Base-by-base conservation (phyloP, 2,797 vertebrate genomes). In the Tapera naevia region DNA sequence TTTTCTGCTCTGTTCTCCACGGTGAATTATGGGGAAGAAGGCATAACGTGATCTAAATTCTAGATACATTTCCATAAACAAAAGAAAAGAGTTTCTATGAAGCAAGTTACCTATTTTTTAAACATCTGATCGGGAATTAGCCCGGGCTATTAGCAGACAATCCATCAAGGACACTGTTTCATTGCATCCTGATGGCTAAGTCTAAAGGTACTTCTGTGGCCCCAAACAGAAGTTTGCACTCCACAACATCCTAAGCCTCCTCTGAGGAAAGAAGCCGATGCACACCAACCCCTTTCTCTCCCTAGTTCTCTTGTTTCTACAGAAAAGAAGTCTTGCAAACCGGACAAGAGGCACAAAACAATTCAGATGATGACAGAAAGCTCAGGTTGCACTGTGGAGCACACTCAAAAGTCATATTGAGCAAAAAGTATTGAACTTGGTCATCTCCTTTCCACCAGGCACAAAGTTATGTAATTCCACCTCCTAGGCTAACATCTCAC, bases 371-470 rank as follows among this genome's bases (percentile, higher is more conserved):
- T 70, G 39, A 35, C 39, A 89, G 50, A 61, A 30, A 57, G 13
- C 11, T 24, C 51, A 60, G 32, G 48, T 9, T 71, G 32, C 5
- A 5, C 24, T 23, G 7, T 23, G 18, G 24, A 54, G 17, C 7
- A 5, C 0, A 0, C 25, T 74, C 9, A 57, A 51, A 80, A 41
- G 4, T 81, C 24, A 9, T 1, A 69, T 16, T 5, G 17, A 32
- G 54, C 25, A 72, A 58, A 87, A 94, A 50, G 23, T 35, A 54
- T 27, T 69, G 25, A 39, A 21, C 25, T 80, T 41, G 7, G 8
- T 82, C 22, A 2, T 69, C 35, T 80, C 33, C 30, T 75, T 56
- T 67, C 45, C 35, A 76, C 13, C 19, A 57, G 37, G 51, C 43
- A 50, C 19, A 37, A 33, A 66, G 10, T 24, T 5, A 16, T 13